Conservation (phyloP, 2,113 vertebrate species). For the Aythya baeri region DNA sequence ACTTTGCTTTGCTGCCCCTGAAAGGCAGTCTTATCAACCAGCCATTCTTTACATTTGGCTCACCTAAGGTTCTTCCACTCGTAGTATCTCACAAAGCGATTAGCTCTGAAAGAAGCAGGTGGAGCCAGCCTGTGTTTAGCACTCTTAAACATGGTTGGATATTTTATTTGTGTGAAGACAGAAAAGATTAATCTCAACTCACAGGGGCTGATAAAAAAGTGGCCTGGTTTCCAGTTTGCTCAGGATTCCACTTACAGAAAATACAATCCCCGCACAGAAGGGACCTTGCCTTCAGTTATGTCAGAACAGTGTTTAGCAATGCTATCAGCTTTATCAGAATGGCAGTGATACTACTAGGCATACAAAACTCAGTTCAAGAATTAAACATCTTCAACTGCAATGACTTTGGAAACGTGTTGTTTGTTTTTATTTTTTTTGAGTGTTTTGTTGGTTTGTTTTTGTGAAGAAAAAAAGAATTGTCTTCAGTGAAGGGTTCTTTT, state of each 20-base stretch:
- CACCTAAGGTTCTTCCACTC: conserved; percentile 32
- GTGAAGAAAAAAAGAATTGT: neutral
- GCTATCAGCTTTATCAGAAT: neutral
- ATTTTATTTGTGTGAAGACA: neutral
- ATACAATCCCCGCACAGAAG: neutral
- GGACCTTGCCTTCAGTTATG: neutral
- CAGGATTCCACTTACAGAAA: neutral
- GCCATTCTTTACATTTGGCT: neutral
- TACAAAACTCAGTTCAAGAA: neutral
- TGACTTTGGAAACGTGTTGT: neutral
- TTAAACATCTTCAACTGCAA: neutral
- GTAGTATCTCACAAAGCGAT: neutral
- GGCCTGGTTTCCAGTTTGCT: neutral
- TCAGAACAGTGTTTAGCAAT: neutral
- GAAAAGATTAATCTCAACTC: neutral
- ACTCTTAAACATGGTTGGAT: neutral
- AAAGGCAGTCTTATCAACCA: conserved; percentile 31
- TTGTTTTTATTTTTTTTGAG: neutral
- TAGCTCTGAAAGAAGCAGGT: neutral
- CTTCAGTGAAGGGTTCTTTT: neutral
- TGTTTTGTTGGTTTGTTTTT: neutral
- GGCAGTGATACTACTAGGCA: neutral
- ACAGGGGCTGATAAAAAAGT: neutral
- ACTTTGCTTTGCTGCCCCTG: conserved; percentile 35
- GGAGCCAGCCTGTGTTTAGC: conserved; percentile 5